Evolutionary conservation across 2,113 vertebrate species (phyloP).

Genomic region (human (Homo sapiens)): GRCh38 chr13:88107001-88107500

Average conservation of each 20-base stretch:
- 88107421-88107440: background rate
- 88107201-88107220: background rate
- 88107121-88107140: no score
- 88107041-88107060: no score
- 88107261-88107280: background rate
- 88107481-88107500: background rate
- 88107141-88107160: no score
- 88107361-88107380: background rate
- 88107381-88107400: background rate
- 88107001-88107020: no score
- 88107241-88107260: background rate
- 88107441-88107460: background rate
- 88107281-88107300: background rate
- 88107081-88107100: no score
- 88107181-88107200: no score
- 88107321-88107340: background rate
- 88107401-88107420: background rate
- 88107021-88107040: no score
- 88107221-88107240: background rate
- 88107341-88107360: background rate
- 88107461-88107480: slow-evolving; percentile 5
- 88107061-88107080: no score
- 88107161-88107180: no score
- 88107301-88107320: background rate
- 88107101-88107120: no score